phyloP scores from a whole-genome alignment of 2,113 vertebrate species.

The Asarcornis scutulata region DNA sequence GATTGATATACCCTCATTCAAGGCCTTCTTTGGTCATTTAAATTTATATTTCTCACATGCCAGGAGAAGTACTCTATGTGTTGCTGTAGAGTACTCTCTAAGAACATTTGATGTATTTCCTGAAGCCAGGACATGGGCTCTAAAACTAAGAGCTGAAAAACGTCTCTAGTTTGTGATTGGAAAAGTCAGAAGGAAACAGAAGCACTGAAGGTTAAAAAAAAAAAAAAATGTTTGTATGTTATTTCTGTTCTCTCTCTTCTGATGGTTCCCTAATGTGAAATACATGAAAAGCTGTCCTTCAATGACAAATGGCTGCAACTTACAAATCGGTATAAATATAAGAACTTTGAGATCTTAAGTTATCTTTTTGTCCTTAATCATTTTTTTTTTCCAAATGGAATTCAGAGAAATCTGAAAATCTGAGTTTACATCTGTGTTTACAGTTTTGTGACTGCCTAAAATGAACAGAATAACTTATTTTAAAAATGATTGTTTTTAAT shows the following conservation, averaged over 20 bases:
- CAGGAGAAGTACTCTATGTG: background rate
- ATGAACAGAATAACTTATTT: background rate
- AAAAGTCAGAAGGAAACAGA: background rate
- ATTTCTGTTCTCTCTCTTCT: background rate
- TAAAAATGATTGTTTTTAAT: background rate
- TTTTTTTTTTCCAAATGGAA: background rate
- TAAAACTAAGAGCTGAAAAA: background rate
- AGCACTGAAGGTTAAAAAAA: background rate
- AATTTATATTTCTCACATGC: background rate
- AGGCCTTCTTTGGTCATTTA: background rate
- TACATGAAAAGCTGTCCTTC: background rate
- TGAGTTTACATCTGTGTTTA: background rate
- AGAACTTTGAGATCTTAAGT: background rate
- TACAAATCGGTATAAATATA: background rate
- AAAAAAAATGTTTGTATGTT: background rate
- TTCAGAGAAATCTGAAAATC: background rate
- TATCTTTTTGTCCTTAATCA: background rate
- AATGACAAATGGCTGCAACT: background rate
- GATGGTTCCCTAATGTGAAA: background rate
- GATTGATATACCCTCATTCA: background rate
- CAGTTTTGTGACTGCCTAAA: background rate
- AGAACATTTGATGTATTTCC: background rate
- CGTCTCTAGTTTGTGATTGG: background rate
- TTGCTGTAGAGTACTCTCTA: fast-evolving
- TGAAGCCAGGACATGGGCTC: background rate